These are phyloP conservation scores for Calameuta pallipes DNA, from an alignment of 2,888 invertebrate species.

Conservation along the genomic window DNA sequence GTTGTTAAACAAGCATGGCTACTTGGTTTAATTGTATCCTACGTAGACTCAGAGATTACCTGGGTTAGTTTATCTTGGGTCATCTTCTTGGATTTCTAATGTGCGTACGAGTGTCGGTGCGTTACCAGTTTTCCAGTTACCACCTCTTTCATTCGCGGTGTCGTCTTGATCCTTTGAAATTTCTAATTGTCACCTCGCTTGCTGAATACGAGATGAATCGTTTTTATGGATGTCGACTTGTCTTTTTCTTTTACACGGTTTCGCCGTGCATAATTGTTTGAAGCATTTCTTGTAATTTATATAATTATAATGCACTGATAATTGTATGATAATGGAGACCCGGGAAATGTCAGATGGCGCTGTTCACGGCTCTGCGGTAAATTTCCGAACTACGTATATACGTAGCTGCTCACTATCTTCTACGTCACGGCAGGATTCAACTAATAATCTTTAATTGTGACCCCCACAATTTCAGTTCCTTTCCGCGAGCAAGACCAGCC, in stretches of 20 bases:
- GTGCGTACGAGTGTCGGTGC: slow-evolving; percentile 31
- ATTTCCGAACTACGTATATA: background rate
- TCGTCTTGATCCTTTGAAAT: background rate
- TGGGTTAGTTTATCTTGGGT: slow-evolving; percentile 25
- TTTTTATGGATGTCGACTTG: background rate
- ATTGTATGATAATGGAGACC: background rate
- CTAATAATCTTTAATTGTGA: slow-evolving; percentile 62
- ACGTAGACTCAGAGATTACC: slow-evolving; percentile 27
- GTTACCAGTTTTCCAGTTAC: slow-evolving; percentile 18
- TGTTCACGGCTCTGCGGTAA: background rate
- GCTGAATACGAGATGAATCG: background rate
- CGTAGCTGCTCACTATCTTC: background rate
- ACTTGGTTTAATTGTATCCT: slow-evolving; percentile 49
- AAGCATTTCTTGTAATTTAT: background rate
- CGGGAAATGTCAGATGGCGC: background rate
- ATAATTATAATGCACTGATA: background rate
- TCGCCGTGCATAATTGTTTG: background rate
- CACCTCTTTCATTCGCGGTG: background rate
- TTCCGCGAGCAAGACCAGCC: slow-evolving; percentile 11
- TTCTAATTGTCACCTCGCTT: background rate
- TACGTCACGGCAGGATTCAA: slow-evolving; percentile 47
- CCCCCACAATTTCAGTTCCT: slow-evolving; percentile 23
- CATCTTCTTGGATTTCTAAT: background rate
- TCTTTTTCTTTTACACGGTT: background rate
- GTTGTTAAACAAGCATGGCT: slow-evolving; percentile 38